Evolutionary conservation across 2,888 invertebrate genomes (phyloP).

Genomic region (Eupithecia abbreviata): DNA sequence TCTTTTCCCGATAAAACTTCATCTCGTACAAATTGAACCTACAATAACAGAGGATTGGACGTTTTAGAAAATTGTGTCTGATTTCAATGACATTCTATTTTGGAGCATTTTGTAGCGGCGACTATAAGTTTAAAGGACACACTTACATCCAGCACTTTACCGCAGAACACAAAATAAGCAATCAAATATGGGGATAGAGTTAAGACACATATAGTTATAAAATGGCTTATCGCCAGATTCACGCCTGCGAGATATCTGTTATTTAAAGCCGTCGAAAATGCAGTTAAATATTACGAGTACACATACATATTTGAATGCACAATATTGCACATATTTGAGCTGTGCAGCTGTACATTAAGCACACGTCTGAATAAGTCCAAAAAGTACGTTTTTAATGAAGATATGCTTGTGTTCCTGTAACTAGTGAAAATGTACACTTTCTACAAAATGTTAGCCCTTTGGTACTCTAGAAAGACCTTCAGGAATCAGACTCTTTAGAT

Average conservation of each 20-base stretch:
- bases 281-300: no score
- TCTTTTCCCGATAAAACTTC: slow-evolving; percentile 12
- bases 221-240: no score
- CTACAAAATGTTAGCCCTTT: not conserved
- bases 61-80: slow-evolving; percentile 15
- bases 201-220: no score
- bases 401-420: not conserved
- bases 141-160: not conserved
- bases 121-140: not conserved
- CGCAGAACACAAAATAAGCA: no score
- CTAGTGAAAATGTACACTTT: not conserved
- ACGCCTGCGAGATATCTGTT: no score
- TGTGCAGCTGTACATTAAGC: not conserved
- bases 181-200: no score
- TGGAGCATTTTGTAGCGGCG: not conserved
- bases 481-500: not conserved
- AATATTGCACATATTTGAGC: no score
- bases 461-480: not conserved
- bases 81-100: slow-evolving; percentile 8
- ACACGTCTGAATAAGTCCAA: not conserved
- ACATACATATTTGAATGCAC: no score
- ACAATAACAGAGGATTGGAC: slow-evolving; percentile 2
- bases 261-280: no score
- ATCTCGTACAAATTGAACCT: slow-evolving; percentile 9
- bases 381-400: not conserved